Percentiles rank a stretch among this genome's conserved stretches.
Conservation (phyloP, 2,888 invertebrate genomes). For the Eristalinus sepulchralis region DNA sequence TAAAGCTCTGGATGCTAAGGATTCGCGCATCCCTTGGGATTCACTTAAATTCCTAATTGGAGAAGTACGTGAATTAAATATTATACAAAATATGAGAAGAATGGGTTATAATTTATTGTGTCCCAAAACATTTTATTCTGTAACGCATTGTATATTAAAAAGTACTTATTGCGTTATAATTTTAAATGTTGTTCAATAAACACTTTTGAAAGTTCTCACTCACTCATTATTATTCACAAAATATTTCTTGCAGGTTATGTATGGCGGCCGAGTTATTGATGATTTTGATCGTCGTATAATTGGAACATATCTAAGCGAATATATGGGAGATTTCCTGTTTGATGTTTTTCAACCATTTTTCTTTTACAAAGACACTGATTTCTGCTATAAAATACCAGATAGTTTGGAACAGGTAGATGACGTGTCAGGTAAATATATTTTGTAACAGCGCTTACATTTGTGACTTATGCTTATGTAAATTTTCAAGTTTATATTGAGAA, state of each 20-base stretch:
- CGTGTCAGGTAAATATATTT: slow-evolving; percentile 16
- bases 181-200: too few relatives aligned
- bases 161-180: too few relatives aligned
- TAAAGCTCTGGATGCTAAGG: slow-evolving; percentile 83
- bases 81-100: too few relatives aligned
- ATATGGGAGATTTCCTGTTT: slow-evolving; percentile 96
- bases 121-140: too few relatives aligned
- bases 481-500: slow-evolving; percentile 88
- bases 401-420: slow-evolving; percentile 71
- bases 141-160: too few relatives aligned
- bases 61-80: slow-evolving; percentile 83
- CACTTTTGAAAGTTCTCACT: too few relatives aligned
- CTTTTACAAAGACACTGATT: slow-evolving; percentile 88
- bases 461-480: neutral
- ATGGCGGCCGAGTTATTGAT: slow-evolving; percentile 96
- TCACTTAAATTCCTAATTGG: slow-evolving; percentile 95
- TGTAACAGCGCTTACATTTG: neutral
- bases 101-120: too few relatives aligned
- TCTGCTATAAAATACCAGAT: slow-evolving; percentile 90
- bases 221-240: too few relatives aligned
- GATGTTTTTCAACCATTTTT: slow-evolving; percentile 95
- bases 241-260: slow-evolving; percentile 87
- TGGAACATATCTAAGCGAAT: slow-evolving; percentile 94
- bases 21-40: slow-evolving; percentile 90
- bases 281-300: slow-evolving; percentile 94